Base-by-base conservation (phyloP, 2,113 vertebrate genomes). In the Paratilapia polleni region DNA sequence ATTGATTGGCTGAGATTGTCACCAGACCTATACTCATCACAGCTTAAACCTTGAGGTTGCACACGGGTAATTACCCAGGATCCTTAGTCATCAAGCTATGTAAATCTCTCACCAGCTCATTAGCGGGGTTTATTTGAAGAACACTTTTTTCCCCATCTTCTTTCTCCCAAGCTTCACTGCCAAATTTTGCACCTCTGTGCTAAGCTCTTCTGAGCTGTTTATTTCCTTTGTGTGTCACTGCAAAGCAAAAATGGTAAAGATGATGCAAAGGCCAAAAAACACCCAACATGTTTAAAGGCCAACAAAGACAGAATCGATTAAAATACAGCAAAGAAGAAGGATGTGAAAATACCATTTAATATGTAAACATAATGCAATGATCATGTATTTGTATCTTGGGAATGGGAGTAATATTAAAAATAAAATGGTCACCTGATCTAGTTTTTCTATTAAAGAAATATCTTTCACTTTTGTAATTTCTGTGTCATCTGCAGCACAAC, bases 41-140 rank as follows among this genome's bases (percentile, higher is more conserved):
- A 92, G 77, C 93, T 88, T 86, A 94, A 94, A 87, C 63, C 88
- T 87, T 75, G 68, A 90, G 86, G 77, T 89, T 89, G 83, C 75
- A 85, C 49, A 52, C 22, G 34, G 61, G 80, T 92, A 94, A 95
- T 95, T 94, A 90, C 82, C 82, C 68, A 88, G 76, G 70, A 94
- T 95, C 94, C 88, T 87, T 91, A 81, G 85, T 94, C 88, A 91
- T 88, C 84, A 89, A 85, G 73, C n/a, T 85, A 74, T 83, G 68
- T 82, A 90, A 92, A 92, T 93, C 70, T 88, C 60, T 89, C 26
- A 49, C 84, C 83, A 84, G 89, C 92, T 89, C 88, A 94, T 84
- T 90, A 93, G 80, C 80, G 2, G 82, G 66, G 78, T 73, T 86
- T 84, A 91, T 87, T 91, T 93, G 43, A 90, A 84, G 80, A 94